Evolutionary conservation across 2,113 vertebrate species (phyloP), one percentile per base, ranked within the genome.

Genomic region (Melierax canorus): DNA sequence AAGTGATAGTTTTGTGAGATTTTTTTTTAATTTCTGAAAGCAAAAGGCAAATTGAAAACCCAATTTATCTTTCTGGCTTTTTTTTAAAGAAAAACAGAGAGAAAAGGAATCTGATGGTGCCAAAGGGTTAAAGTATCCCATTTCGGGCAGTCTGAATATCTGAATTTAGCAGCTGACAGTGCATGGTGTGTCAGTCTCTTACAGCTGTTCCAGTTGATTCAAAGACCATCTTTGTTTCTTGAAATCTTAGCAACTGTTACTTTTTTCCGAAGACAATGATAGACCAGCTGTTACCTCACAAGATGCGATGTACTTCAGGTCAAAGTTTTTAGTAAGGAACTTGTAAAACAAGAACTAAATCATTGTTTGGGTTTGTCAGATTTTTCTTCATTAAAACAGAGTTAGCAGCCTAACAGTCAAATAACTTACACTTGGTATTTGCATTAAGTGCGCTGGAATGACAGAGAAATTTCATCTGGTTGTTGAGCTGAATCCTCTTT

Each of bases 181-280:
- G 90, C 88, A 68, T 88, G 92, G 94, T 89, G 89, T 95, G 95
- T 94, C 96, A 92, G 74, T 63, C 95, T 79, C 93, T 90, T 97
- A 95, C 98, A 98, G 98, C 98, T 98, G 98, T 97, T 97, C 96
- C 90, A 39, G 67, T 86, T 78, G 88, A 96, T 91, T 98, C 98
- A 98, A 98, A 98, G 98, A 93, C 55, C 72, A 97, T 97, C 98
- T 98, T 98, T 98, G 98, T 98, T 98, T 97, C 92, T 88, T 43
- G 3, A 86, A 96, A 97, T 96, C 97, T 96, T 92, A 98, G 98
- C 98, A 98, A 98, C 97, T 94, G 97, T 90, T 91, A 87, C 97
- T 97, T 97, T 96, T 97, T 97, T 78, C 86, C 59, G 2, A 97
- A 97, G 97, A 97, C 90, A 95, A 92, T 92, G 92, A 75, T 3